phyloP scores from a whole-genome alignment of 2,113 vertebrate species.

The Phylloscopus trochilus region DNA sequence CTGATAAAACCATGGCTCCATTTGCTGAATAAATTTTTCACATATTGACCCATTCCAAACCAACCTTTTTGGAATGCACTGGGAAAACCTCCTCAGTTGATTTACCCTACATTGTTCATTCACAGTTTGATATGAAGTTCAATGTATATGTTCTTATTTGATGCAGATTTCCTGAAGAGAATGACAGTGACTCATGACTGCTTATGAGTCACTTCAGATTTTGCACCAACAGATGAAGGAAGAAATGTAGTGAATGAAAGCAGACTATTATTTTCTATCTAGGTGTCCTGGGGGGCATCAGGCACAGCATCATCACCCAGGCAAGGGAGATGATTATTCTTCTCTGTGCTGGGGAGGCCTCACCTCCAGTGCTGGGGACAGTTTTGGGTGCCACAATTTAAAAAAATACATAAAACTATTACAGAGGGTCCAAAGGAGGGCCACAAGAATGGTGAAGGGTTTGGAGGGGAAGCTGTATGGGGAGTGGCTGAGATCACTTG shows the following conservation, averaged over 20 bases:
- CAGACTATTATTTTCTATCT: not conserved
- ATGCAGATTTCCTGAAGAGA: not conserved
- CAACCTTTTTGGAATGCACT: not conserved
- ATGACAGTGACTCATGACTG: not conserved
- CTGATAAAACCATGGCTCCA: not conserved
- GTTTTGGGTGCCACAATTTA: not conserved
- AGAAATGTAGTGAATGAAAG: not conserved
- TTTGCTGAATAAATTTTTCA: not conserved
- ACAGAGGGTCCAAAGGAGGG: not conserved
- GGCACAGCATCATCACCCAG: not conserved
- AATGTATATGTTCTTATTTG: not conserved
- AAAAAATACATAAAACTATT: not conserved
- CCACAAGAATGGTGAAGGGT: rapidly evolving
- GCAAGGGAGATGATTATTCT: not conserved
- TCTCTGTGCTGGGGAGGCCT: rapidly evolving
- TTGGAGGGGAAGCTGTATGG: not conserved
- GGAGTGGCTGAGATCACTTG: not conserved
- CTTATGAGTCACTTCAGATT: not conserved
- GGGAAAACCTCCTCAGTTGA: not conserved
- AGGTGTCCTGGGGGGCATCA: not conserved
- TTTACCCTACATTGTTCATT: not conserved
- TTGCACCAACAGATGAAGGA: not conserved
- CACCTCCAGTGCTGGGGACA: rapidly evolving
- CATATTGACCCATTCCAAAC: not conserved
- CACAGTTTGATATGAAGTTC: not conserved